Conservation (phyloP, 2,113 vertebrate species). For the Empidonax alnorum region DNA sequence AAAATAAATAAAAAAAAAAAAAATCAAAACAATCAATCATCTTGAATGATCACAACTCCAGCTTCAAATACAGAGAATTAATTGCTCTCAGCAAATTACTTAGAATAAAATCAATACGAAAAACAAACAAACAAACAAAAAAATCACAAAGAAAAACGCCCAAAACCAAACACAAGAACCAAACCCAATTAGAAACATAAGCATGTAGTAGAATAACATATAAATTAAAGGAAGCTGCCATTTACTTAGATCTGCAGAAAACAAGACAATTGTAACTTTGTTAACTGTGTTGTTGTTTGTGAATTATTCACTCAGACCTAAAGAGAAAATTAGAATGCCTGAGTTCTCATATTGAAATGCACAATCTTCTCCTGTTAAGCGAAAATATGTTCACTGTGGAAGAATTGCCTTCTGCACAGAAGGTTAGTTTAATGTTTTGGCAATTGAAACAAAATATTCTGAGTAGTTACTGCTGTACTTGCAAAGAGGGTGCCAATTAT, state of each 20-base stretch:
- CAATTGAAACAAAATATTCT: background rate
- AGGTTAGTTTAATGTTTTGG: conserved; percentile 28
- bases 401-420: conserved; percentile 17
- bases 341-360: background rate
- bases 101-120: background rate
- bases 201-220: background rate
- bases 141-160: background rate
- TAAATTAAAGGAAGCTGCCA: background rate
- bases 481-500: background rate
- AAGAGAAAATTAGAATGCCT: background rate
- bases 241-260: background rate
- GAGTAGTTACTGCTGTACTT: background rate
- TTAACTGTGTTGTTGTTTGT: background rate
- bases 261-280: background rate
- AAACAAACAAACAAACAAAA: background rate
- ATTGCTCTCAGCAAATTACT: background rate
- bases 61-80: background rate
- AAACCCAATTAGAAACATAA: background rate
- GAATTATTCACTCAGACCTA: background rate
- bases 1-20: background rate
- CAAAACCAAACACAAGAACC: background rate
- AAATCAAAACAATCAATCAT: background rate
- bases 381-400: background rate
- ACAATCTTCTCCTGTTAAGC: conserved; percentile 1
- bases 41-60: background rate